Evolutionary conservation across 1,140 invertebrate genomes (phyloP), one percentile per base, ranked within the genome.

Genomic region (Danaus plexippus): DNA sequence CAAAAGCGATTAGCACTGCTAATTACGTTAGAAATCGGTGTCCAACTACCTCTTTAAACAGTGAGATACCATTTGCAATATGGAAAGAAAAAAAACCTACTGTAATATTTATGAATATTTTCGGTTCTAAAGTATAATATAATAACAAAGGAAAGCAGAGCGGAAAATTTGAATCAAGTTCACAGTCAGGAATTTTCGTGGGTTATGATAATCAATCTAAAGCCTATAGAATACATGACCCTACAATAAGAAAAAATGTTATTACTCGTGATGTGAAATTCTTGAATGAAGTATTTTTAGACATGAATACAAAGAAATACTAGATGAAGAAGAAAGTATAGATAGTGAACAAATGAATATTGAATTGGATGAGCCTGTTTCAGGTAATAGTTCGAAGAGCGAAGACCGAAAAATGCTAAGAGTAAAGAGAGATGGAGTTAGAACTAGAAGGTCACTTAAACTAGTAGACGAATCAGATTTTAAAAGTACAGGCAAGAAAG

Each of bases 11-110:
- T n/a, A 56, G 47, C 13, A 56, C 41, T 11, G 47, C 54, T 43
- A 55, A n/a, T 9, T 55, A 10, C 43, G 43, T 55, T 13, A 49
- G 49, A n/a, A 56, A 56, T 49, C 18, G 10, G 18, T 56, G 47
- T n/a, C 43, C 52, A 40, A 61, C 50, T 10, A 64, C 65, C 18
- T 59, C 66, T 9, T 61, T 73, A 1, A 51, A 11, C 12, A 64
- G 59, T 1, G 52, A 18, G 3, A 80, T 77, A 1, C 74, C 82
- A 0, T 72, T 85, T 63, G 75, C 88, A 66, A 57, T 66, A 55
- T 87, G 84, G 76, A 58, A 62, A 49, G 66, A 70, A 47, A 32
- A 9, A n/a, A 49, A n/a, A 49, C 40, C n/a, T n/a, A n/a, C n/a
- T n/a, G n/a, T n/a, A n/a, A n/a, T n/a, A n/a, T n/a, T n/a, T n/a